phyloP scores from a whole-genome alignment of 2,888 invertebrate species.

The Hemaris fuciformis region DNA sequence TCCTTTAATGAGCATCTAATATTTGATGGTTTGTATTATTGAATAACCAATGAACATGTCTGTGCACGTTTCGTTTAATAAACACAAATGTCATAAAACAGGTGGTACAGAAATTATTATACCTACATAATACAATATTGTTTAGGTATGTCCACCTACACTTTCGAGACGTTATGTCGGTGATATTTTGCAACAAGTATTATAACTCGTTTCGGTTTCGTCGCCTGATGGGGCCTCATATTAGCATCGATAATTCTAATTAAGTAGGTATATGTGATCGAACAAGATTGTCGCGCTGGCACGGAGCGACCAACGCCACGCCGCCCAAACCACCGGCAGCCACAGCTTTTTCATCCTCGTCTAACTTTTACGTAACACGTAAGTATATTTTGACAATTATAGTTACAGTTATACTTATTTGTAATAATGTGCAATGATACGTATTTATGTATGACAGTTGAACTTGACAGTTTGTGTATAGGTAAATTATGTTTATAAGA shows the following conservation, averaged over 20 bases:
- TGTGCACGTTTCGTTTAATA: neutral
- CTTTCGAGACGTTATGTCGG: conserved; percentile 28
- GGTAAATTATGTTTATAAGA: too few relatives aligned
- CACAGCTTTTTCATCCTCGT: neutral
- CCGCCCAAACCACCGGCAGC: neutral
- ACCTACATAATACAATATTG: neutral
- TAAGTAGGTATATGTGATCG: conserved; percentile 44
- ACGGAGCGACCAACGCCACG: neutral
- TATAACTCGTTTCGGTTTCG: conserved; percentile 44
- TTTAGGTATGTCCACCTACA: neutral
- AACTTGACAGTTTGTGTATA: too few relatives aligned
- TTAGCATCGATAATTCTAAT: conserved; percentile 67
- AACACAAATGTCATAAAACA: neutral
- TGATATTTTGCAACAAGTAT: conserved; percentile 38
- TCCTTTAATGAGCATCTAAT: too few relatives aligned
- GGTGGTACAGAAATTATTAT: neutral
- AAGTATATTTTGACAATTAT: neutral
- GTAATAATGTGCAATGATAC: too few relatives aligned
- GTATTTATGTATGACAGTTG: too few relatives aligned
- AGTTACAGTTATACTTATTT: too few relatives aligned
- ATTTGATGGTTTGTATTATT: neutral
- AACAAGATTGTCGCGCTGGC: conserved; percentile 29
- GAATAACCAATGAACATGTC: neutral
- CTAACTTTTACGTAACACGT: neutral
- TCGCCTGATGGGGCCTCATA: conserved; percentile 63